Percentiles rank a stretch among this genome's conserved stretches.
These are phyloP conservation scores for Pilophorus perplexus DNA, from an alignment of 2,888 invertebrate species.

Conservation along the genomic window DNA sequence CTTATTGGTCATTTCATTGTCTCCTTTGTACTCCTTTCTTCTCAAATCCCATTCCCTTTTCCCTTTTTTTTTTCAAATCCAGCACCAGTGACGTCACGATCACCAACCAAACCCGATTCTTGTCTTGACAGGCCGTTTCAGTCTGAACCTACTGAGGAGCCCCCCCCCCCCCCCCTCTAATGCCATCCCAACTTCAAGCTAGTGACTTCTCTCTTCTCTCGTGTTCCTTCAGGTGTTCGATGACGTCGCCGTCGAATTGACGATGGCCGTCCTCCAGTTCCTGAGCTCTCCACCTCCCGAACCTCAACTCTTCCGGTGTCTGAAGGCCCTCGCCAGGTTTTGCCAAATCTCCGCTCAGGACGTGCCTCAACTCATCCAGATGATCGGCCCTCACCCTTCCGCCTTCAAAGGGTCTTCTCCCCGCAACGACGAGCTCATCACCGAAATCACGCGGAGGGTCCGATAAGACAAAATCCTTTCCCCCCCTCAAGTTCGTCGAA, in stretches of 20 bases:
- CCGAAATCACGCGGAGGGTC: constrained; percentile 61
- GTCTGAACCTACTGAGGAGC: too few species aligned
- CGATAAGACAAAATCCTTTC: constrained; percentile 36
- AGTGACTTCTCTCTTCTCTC: too few species aligned
- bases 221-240: constrained; percentile 76
- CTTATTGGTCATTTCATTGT: too few species aligned
- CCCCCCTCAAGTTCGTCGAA: too few species aligned
- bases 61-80: too few species aligned
- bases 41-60: too few species aligned
- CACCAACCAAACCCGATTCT: too few species aligned
- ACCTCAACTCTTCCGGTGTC: constrained; percentile 74
- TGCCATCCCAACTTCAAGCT: too few species aligned
- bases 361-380: constrained; percentile 83
- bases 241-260: constrained; percentile 86
- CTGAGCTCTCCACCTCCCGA: constrained; percentile 75
- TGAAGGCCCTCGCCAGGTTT: constrained; percentile 73
- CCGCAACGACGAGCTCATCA: constrained; percentile 77
- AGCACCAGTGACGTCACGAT: too few species aligned
- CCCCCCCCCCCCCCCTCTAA: too few species aligned
- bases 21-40: too few species aligned
- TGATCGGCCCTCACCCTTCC: constrained; percentile 84
- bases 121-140: too few species aligned
- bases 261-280: constrained; percentile 87
- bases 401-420: constrained; percentile 77
- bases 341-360: constrained; percentile 74